Conservation (phyloP, 2,888 invertebrate species). For the Protophormia terraenovae region DNA sequence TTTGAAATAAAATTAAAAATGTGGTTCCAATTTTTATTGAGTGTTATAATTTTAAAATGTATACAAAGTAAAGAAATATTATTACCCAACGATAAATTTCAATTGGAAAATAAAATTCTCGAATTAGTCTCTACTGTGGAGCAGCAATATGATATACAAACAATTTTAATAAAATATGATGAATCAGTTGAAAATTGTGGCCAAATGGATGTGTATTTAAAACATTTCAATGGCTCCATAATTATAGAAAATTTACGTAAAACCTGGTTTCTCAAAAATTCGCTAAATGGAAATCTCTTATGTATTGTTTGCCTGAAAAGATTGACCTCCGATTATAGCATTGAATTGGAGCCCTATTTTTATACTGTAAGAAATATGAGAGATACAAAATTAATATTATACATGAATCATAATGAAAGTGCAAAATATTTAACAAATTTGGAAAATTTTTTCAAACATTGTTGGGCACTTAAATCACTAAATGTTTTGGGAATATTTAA, state of each 20-base stretch:
- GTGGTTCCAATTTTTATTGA: background rate
- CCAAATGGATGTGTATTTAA: background rate
- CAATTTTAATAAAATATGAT: conserved; percentile 27
- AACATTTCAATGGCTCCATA: background rate
- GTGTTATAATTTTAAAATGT: background rate
- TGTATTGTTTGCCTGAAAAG: conserved; percentile 12
- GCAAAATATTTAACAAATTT: background rate
- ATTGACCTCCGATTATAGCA: background rate
- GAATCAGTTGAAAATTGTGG: conserved; percentile 15
- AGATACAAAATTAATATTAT: conserved; percentile 24
- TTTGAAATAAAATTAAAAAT: background rate
- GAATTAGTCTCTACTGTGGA: background rate
- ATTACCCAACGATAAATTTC: background rate
- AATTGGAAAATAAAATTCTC: background rate
- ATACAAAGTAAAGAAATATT: background rate
- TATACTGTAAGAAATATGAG: background rate
- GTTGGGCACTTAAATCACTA: background rate
- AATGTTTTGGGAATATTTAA: conserved; percentile 23
- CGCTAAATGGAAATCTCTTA: conserved; percentile 24
- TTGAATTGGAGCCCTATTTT: background rate
- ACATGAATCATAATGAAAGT: conserved; percentile 23
- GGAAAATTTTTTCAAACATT: background rate
- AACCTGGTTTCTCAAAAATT: background rate
- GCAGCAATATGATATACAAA: conserved; percentile 9
- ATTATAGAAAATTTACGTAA: conserved; percentile 3